Base-by-base conservation (phyloP, 92 coral and sea anemone genomes). In the Siderastrea siderea region DNA sequence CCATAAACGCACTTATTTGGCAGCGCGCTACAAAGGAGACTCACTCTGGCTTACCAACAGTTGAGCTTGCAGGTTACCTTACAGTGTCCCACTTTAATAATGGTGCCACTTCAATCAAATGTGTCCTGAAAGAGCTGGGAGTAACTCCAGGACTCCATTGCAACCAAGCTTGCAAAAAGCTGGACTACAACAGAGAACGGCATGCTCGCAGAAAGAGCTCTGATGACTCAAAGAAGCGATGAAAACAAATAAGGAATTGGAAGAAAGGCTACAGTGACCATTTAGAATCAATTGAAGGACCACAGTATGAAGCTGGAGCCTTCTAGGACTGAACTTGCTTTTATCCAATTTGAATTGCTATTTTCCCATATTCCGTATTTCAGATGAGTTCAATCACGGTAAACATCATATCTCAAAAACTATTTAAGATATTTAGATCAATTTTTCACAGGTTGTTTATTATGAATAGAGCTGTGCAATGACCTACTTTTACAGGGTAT, bases 261-360 rank as follows among this genome's bases (percentile, higher is more conserved):
- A 71, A 71, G 14, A 71, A 46, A 11, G 52, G 77, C 7, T 71
- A 7, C 49, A 46, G 7, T 71, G 44, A 71, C 51, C 4, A 8
- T 7, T n/a, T 46, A 75, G 80, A 75, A 49, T 16, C 52, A 5
- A 66, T 1, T 44, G 77, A 81, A 49, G 58, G 84, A 48, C 78
- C 67, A 26, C 66, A 63, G 63, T 77, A 77, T 77, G 90, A 86
- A 68, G 90, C 90, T 86, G 90, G 84, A 55, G 90, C 75, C 76
- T 86, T 77, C 69, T 86, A 86, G 38, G 38, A 26, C 38, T 26
- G 38, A 26, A 26, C 38, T 26, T 26, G 38, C 38, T 26, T 26
- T 26, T 26, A 26, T 26, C 38, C 38, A 26, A 26, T 26, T 26
- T 26, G 38, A 26, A 26, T 26, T 26, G 38, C 38, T 26, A 26